These are phyloP conservation scores for Brienomyrus brachyistius DNA, from an alignment of 2,113 vertebrate species.

Conservation along the genomic window DNA sequence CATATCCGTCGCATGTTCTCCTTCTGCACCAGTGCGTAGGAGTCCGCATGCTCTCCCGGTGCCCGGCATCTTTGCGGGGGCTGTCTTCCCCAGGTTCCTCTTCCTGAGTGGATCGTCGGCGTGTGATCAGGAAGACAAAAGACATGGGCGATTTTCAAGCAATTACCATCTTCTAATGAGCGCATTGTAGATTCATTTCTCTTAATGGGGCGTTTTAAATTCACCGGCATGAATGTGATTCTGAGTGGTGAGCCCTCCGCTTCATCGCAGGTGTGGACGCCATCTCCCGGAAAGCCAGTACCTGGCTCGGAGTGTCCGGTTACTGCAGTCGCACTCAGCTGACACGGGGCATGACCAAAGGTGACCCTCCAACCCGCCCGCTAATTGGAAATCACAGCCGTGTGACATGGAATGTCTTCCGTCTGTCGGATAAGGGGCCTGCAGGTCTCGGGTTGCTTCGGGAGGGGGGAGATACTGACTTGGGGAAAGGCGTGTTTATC, in stretches of 20 bases:
- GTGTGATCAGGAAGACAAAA: not conserved
- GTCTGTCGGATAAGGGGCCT: not conserved
- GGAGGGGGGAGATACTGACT: not conserved
- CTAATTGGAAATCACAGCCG: constrained; percentile 11
- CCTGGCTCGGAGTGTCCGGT: not conserved
- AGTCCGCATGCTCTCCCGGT: not conserved
- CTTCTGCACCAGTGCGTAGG: not conserved
- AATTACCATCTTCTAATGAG: constrained; percentile 12
- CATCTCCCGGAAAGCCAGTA: not conserved
- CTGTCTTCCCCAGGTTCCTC: not conserved
- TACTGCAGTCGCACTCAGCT: not conserved
- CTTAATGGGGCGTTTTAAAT: constrained; percentile 14
- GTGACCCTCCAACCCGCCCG: not conserved
- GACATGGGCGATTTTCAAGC: not conserved
- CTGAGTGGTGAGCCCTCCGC: not conserved
- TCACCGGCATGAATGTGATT: constrained; percentile 6
- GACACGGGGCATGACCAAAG: not conserved
- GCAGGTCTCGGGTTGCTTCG: not conserved
- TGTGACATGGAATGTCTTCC: not conserved
- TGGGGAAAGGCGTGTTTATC: not conserved
- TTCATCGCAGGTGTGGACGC: not conserved
- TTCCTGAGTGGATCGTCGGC: not conserved
- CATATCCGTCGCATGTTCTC: not conserved
- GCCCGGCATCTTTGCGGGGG: not conserved
- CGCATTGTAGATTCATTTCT: not conserved